These are phyloP conservation scores for Cephus spinipes DNA, from an alignment of 2,888 invertebrate genomes.

Conservation along the genomic window DNA sequence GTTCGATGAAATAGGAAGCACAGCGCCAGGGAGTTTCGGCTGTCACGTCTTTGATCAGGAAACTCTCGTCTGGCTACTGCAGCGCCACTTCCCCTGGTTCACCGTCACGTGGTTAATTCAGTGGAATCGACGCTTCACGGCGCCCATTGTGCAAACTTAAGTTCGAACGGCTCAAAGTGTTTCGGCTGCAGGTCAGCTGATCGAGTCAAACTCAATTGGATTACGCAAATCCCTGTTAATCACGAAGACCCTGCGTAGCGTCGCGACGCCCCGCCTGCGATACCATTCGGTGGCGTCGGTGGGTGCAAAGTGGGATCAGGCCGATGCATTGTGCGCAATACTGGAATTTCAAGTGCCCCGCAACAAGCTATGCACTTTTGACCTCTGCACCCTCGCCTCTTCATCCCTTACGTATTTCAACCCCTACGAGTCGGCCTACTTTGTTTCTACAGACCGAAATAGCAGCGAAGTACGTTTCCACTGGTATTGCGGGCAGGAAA, in stretches of 20 bases:
- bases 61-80: background rate
- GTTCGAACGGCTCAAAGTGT: conserved; percentile 26
- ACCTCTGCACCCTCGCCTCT: background rate
- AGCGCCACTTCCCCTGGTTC: conserved; percentile 1
- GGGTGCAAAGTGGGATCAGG: too few species aligned
- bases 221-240: conserved; percentile 27
- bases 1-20: too few species aligned
- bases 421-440: too few species aligned
- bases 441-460: too few species aligned
- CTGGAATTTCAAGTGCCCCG: too few species aligned
- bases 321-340: too few species aligned
- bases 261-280: background rate
- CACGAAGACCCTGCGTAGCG: background rate
- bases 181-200: conserved; percentile 28
- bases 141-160: conserved; percentile 37
- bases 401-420: too few species aligned
- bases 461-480: too few species aligned
- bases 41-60: conserved; percentile 10
- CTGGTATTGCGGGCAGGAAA: too few species aligned
- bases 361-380: background rate
- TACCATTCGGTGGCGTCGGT: background rate
- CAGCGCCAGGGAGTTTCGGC: too few species aligned
- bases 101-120: conserved; percentile 30
- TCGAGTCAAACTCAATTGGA: conserved; percentile 45
- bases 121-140: conserved; percentile 13